Evolutionary conservation across 2,113 vertebrate genomes (phyloP).

Genomic region (Platichthys flesus): DNA sequence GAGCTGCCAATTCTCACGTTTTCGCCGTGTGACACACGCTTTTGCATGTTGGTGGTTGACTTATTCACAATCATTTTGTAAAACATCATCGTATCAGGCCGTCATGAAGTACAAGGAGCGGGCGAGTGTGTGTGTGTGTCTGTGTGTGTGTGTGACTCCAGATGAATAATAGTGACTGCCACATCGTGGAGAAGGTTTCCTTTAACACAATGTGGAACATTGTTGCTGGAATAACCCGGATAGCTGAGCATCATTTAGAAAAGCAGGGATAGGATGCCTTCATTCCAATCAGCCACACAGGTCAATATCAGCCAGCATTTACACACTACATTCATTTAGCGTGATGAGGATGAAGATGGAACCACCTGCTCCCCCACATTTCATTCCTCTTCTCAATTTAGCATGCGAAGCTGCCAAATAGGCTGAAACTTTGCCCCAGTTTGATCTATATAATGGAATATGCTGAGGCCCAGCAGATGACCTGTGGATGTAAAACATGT

Average conservation of each 20-base stretch:
- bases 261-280: not conserved
- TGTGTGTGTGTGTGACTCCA: too few relatives aligned
- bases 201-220: not conserved
- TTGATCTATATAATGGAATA: constrained; percentile 40
- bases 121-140: too few relatives aligned
- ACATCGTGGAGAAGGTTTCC: not conserved
- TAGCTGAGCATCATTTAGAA: not conserved
- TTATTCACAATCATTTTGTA: too few relatives aligned
- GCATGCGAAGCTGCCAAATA: not conserved
- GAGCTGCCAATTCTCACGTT: too few relatives aligned
- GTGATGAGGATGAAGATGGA: not conserved
- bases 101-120: too few relatives aligned
- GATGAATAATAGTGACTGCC: not conserved
- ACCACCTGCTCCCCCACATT: not conserved
- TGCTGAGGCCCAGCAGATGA: constrained; percentile 50
- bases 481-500: constrained; percentile 55
- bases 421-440: not conserved
- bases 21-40: too few relatives aligned
- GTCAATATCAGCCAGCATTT: not conserved
- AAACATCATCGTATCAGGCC: too few relatives aligned
- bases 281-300: too few relatives aligned
- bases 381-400: not conserved
- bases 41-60: too few relatives aligned
- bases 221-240: not conserved
- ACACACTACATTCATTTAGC: not conserved